Percentiles rank a stretch among this genome's conserved stretches.
These are phyloP conservation scores for Euthynnus affinis DNA, from an alignment of 2,797 vertebrate genomes.

Conservation along the genomic window DNA sequence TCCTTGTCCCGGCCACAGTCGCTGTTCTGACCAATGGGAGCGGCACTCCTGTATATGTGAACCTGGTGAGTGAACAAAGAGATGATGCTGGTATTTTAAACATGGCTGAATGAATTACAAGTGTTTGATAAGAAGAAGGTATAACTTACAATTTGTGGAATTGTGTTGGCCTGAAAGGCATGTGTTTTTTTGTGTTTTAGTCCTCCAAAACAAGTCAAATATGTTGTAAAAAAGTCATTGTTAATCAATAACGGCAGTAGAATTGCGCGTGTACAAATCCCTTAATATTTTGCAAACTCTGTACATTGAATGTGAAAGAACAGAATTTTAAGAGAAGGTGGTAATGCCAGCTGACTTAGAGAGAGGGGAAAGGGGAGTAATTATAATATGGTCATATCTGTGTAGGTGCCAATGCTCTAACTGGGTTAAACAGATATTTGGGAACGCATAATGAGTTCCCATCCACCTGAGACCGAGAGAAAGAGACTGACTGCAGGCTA, in stretches of 20 bases:
- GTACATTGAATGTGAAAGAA: constrained; percentile 1
- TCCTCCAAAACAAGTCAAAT: too few species aligned
- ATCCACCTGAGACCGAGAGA: constrained; percentile 54
- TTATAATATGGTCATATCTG: constrained; percentile 23
- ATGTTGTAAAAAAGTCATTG: too few species aligned
- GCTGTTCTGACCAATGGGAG: constrained; percentile 94
- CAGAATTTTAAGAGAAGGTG: not conserved
- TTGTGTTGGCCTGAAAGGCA: not conserved
- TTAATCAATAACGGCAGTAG: not conserved
- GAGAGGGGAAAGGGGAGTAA: constrained; percentile 28
- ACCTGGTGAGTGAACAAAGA: constrained; percentile 86
- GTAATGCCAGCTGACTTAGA: constrained; percentile 15
- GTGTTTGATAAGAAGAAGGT: not conserved
- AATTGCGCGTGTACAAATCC: not conserved
- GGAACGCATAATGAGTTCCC: constrained; percentile 61
- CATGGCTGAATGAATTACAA: not conserved
- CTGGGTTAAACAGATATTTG: constrained; percentile 77
- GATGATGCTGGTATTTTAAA: not conserved
- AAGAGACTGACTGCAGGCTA: constrained; percentile 56
- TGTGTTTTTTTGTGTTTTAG: too few species aligned
- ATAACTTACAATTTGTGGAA: not conserved
- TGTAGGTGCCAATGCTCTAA: constrained; percentile 45
- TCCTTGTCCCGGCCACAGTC: constrained; percentile 91
- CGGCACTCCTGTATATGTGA: constrained; percentile 91
- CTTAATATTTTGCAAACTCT: constrained; percentile 8